These are phyloP conservation scores for Scrobipalpa costella DNA, from an alignment of 2,888 invertebrate species.

Conservation along the genomic window DNA sequence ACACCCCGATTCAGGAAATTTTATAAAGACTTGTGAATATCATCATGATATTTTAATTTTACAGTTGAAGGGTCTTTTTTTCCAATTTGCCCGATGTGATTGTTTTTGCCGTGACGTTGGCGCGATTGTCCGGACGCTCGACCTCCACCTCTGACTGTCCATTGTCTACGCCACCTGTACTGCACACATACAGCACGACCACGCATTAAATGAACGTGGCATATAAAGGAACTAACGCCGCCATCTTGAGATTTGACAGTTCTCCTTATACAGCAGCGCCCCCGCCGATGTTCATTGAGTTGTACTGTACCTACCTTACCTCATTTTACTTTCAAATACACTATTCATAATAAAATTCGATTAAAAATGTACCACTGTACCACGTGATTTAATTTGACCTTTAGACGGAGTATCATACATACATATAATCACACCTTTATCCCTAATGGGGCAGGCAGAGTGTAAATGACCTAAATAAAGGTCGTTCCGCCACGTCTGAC, in stretches of 20 bases:
- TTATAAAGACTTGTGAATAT: neutral
- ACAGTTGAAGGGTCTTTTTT: neutral
- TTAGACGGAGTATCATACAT: neutral
- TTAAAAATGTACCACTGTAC: conserved; percentile 12
- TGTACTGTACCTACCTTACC: conserved; percentile 24
- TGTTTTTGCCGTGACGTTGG: neutral
- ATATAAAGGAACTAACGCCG: too few species aligned
- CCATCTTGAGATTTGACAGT: too few species aligned
- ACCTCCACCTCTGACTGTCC: conserved; percentile 41
- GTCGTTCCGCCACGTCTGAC: too few species aligned
- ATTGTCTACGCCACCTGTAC: conserved; percentile 33
- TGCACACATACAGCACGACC: too few species aligned
- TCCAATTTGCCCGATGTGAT: neutral
- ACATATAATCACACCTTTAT: too few species aligned
- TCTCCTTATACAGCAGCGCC: too few species aligned
- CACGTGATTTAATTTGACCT: conserved; percentile 3
- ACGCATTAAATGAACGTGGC: too few species aligned
- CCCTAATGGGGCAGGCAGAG: too few species aligned
- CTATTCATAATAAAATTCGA: conserved; percentile 13
- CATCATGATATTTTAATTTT: neutral
- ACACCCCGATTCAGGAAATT: too few species aligned
- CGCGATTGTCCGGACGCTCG: conserved; percentile 28
- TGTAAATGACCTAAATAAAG: too few species aligned
- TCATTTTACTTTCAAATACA: conserved; percentile 21
- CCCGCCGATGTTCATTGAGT: too few species aligned